Conservation (phyloP, 2,888 invertebrate genomes). For the Plagiodera versicolora region DNA sequence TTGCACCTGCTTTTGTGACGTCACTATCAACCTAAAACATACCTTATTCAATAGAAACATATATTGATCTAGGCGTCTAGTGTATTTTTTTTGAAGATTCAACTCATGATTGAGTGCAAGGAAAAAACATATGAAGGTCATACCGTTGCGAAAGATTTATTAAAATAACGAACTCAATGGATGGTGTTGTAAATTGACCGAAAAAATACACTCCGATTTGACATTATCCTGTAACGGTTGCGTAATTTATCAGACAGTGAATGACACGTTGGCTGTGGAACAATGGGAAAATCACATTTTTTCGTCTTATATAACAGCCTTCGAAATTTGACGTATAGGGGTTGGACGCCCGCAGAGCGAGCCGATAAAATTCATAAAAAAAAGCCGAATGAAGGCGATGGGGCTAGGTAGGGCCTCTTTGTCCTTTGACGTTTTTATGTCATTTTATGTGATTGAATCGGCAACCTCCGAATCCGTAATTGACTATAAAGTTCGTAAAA, state of each 20-base stretch:
- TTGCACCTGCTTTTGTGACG: too few relatives aligned
- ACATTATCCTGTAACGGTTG: not conserved
- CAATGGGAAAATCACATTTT: slow-evolving; percentile 17
- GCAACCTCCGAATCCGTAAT: slow-evolving; percentile 40
- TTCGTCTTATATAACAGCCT: slow-evolving; percentile 18
- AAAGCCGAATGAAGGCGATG: slow-evolving; percentile 29
- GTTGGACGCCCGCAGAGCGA: slow-evolving; percentile 34
- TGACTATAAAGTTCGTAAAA: slow-evolving; percentile 36
- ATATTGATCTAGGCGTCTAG: too few relatives aligned
- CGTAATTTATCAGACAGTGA: slow-evolving; percentile 5
- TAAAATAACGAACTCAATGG: too few relatives aligned
- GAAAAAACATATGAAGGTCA: too few relatives aligned
- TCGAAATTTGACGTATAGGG: slow-evolving; percentile 36
- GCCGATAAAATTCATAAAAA: slow-evolving; percentile 31
- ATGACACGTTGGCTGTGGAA: slow-evolving; percentile 13
- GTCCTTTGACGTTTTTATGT: slow-evolving; percentile 43
- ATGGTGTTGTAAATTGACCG: not conserved
- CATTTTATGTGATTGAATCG: slow-evolving; percentile 41
- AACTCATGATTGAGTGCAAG: too few relatives aligned
- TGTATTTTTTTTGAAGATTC: too few relatives aligned
- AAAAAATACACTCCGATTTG: not conserved
- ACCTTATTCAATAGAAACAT: too few relatives aligned
- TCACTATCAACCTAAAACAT: too few relatives aligned
- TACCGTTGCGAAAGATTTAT: too few relatives aligned
- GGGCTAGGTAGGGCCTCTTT: slow-evolving; percentile 30